These are phyloP conservation scores for Sprattus sprattus DNA, from an alignment of 2,113 vertebrate species.

Conservation along the genomic window DNA sequence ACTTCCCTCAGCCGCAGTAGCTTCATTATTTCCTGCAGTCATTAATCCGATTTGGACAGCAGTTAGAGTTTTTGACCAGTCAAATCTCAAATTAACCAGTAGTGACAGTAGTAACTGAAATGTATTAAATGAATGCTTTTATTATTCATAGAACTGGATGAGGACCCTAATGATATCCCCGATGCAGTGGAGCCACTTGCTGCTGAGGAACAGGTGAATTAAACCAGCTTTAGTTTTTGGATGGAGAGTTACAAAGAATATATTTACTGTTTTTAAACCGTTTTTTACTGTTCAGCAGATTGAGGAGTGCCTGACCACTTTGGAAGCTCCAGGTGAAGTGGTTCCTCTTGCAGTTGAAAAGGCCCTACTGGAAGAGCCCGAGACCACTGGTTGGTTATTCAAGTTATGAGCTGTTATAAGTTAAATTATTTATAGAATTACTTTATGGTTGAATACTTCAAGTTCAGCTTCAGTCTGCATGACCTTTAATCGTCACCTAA, in stretches of 20 bases:
- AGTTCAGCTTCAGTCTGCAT: background rate
- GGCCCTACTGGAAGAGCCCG: background rate
- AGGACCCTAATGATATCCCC: background rate
- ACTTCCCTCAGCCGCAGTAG: no score
- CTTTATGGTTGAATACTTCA: no score
- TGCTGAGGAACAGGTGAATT: conserved; percentile 11
- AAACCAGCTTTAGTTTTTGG: no score
- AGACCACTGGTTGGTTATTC: background rate
- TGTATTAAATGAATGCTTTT: background rate
- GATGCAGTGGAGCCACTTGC: background rate
- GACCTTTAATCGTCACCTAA: no score
- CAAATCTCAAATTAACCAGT: background rate
- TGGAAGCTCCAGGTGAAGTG: background rate
- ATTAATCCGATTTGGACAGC: conserved; percentile 17
- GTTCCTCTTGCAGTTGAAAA: background rate
- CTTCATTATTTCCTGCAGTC: background rate
- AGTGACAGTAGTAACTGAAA: no score
- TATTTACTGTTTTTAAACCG: background rate
- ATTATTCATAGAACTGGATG: background rate
- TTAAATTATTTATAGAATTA: no score
- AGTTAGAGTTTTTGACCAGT: background rate
- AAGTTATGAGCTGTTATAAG: background rate
- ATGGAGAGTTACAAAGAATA: no score
- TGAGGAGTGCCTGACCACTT: background rate
- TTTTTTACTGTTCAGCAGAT: background rate